Evolutionary conservation across 2,797 vertebrate species (phyloP), one percentile per base, ranked within the genome.

Genomic region (Benthosema pterotum): DNA sequence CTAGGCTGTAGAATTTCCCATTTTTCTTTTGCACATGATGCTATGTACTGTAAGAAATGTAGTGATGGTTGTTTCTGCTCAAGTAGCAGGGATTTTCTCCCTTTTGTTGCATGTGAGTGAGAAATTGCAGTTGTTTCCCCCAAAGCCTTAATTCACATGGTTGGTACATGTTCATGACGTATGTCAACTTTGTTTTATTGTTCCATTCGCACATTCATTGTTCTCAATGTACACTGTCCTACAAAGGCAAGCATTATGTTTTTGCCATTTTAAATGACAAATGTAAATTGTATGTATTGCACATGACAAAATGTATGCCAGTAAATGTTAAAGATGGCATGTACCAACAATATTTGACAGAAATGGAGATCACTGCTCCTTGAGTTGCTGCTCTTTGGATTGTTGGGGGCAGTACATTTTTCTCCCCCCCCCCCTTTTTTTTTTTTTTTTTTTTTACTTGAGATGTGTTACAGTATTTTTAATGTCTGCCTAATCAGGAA

Each of bases 1-100:
- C 50, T 38, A 32, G 61, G 70, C 75, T 68, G 60, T 71, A 28
- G 9, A 22, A 42, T 80, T 76, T 82, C 69, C 74, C 69, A 58
- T 28, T 72, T 57, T 72, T 62, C 6, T 75, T 88, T 86, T 87
- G 85, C 83, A 87, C 84, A 86, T 63, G 61, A 84, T 43, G 43
- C 79, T 84, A 68, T 86, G 83, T 87, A 86, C 87, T 87, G 86
- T 89, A 84, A 77, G 54, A 68, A 54, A 52, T 62, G 56, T 66
- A 58, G 58, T 52, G 56, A 47, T 48, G 22, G 3, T 22, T 50
- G n/a, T 68, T 49, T 70, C 66, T 65, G 16, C 50, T 71, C 43
- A 25, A 45, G 59, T 48, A 65, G 63, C 60, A 14, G 52, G 45
- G 52, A 18, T 32, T 57, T 28, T 42, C 1, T 45, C 69, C 46